A percentile compares a stretch with the other conserved stretches of the same genome.
These are phyloP conservation scores for Eurystomus glaucurus DNA, from an alignment of 2,797 vertebrate genomes.

Conservation along the genomic window DNA sequence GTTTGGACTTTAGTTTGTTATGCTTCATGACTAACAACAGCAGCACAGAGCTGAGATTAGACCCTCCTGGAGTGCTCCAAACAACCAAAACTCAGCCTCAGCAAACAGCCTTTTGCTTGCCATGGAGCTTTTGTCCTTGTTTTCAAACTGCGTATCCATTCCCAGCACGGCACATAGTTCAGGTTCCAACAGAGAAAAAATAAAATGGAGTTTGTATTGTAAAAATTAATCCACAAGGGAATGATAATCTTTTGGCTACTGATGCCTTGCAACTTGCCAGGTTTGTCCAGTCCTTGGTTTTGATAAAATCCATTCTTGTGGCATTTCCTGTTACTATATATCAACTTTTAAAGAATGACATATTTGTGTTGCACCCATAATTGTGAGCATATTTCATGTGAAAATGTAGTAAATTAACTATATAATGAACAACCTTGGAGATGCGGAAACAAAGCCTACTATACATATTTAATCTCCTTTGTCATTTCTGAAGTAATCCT, in stretches of 20 bases:
- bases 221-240: conserved; percentile 7
- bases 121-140: background rate
- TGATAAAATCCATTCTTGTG: conserved; percentile 13
- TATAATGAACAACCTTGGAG: background rate
- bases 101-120: background rate
- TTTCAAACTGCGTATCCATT: background rate
- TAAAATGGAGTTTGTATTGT: background rate
- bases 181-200: background rate
- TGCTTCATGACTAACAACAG: background rate
- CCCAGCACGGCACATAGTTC: background rate
- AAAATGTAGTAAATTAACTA: background rate
- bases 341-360: background rate
- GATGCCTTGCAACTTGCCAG: background rate
- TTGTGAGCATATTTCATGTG: background rate
- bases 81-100: background rate
- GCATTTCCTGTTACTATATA: background rate
- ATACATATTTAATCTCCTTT: rapidly evolving
- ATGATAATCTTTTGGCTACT: conserved; percentile 30
- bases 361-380: background rate
- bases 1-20: background rate
- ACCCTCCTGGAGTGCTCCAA: background rate
- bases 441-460: background rate
- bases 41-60: background rate
- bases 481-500: background rate
- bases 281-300: background rate